A percentile compares a stretch with the other conserved stretches of the same genome.
Conservation (phyloP, 2,888 invertebrate genomes). For the Scaptodrosophila latifasciaeformis region DNA sequence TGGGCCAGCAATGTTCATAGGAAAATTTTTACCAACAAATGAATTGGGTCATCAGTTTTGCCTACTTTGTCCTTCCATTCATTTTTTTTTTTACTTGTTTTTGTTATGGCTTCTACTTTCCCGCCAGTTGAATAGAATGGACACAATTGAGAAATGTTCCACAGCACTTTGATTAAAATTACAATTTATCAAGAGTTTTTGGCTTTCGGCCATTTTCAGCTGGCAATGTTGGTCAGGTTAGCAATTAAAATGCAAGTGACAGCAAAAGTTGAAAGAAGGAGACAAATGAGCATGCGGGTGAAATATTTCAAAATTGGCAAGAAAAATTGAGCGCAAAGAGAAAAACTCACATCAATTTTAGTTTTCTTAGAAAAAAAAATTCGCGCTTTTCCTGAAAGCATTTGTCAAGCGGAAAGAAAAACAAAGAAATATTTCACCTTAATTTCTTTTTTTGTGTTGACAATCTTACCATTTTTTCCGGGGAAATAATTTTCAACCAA, state of each 20-base stretch:
- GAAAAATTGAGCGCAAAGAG: too few relatives aligned
- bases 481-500: too few relatives aligned
- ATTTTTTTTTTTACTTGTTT: not conserved
- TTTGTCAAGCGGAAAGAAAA: too few relatives aligned
- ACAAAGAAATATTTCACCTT: too few relatives aligned
- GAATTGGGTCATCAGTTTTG: constrained; percentile 42
- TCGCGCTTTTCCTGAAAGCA: too few relatives aligned
- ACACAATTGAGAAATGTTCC: constrained; percentile 29
- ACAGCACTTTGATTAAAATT: constrained; percentile 37
- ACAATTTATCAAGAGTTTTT: constrained; percentile 52
- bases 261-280: too few relatives aligned
- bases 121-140: not conserved
- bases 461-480: too few relatives aligned
- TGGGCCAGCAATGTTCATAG: too few relatives aligned
- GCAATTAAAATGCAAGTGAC: not conserved
- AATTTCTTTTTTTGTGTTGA: too few relatives aligned
- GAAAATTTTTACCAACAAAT: too few relatives aligned
- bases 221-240: not conserved
- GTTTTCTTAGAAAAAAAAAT: too few relatives aligned
- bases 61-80: not conserved
- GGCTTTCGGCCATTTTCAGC: constrained; percentile 1
- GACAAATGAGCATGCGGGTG: constrained; percentile 14
- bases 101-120: constrained; percentile 11
- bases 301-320: constrained; percentile 18
- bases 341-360: too few relatives aligned